phyloP scores from a whole-genome alignment of 2,113 vertebrate genomes.

The Ginglymostoma cirratum region DNA sequence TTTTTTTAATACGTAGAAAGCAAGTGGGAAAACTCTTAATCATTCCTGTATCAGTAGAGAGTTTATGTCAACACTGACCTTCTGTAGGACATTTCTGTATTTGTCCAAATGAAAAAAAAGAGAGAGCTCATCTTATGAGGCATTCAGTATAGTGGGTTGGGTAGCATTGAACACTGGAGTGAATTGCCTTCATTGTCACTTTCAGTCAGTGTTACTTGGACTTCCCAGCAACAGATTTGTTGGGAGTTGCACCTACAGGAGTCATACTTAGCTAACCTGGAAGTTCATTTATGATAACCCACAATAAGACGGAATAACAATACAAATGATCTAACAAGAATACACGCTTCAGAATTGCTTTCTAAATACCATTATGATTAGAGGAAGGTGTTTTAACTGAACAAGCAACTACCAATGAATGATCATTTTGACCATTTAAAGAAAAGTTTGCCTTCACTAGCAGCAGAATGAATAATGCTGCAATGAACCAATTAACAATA shows the following conservation, averaged over 20 bases:
- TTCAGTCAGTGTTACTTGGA: neutral
- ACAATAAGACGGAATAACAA: neutral
- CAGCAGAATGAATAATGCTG: neutral
- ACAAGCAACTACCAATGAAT: neutral
- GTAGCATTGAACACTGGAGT: neutral
- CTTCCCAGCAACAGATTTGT: neutral
- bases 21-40: neutral
- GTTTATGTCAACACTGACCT: neutral
- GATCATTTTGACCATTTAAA: neutral
- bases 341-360: neutral
- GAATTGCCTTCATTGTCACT: neutral
- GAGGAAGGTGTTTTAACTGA: neutral
- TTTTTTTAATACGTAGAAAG: constrained; percentile 3
- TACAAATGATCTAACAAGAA: neutral
- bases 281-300: neutral
- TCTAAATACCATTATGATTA: neutral
- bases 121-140: neutral
- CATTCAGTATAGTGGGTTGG: neutral
- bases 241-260: neutral
- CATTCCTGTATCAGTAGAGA: neutral
- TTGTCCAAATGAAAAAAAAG: neutral
- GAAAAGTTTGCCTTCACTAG: neutral
- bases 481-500: neutral
- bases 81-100: neutral
- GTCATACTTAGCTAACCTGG: neutral